Conservation (phyloP, 1,140 invertebrate species). For the Tachypleus tridentatus region DNA sequence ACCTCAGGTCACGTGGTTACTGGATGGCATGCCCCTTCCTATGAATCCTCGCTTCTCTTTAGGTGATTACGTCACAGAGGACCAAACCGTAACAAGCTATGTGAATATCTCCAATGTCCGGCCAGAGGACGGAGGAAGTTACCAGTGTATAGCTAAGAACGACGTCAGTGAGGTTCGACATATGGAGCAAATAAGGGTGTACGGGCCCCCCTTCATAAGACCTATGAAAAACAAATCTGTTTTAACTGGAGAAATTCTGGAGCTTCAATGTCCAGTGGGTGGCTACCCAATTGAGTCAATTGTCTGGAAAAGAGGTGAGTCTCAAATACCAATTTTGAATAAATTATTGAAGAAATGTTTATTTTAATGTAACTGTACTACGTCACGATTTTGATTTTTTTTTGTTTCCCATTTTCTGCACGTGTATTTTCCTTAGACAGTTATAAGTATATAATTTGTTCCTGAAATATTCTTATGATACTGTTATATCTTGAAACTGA, state of each 20-base stretch:
- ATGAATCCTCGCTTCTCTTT: slow-evolving; percentile 25
- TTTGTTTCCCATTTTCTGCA: too few species aligned
- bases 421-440: too few species aligned
- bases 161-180: slow-evolving; percentile 30
- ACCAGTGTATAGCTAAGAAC: slow-evolving; percentile 32
- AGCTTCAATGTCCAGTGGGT: slow-evolving; percentile 29
- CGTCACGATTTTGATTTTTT: too few species aligned
- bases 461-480: too few species aligned
- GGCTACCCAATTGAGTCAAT: slow-evolving; percentile 32
- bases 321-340: too few species aligned
- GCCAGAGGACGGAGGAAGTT: slow-evolving; percentile 34
- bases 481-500: too few species aligned
- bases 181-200: slow-evolving; percentile 20
- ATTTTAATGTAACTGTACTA: too few species aligned
- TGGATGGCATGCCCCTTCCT: slow-evolving; percentile 33
- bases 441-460: too few species aligned
- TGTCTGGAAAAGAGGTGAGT: slow-evolving; percentile 38
- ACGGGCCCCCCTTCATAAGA: slow-evolving; percentile 34
- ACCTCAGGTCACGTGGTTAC: slow-evolving; percentile 42
- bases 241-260: slow-evolving; percentile 34
- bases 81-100: slow-evolving; percentile 30
- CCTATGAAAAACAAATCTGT: slow-evolving; percentile 36
- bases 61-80: slow-evolving; percentile 21
- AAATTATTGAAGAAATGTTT: too few species aligned
- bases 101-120: slow-evolving; percentile 35